Percentiles rank a stretch among this genome's conserved stretches.
These are phyloP conservation scores for Dendrocincla fuliginosa DNA, from an alignment of 2,797 vertebrate genomes.

Conservation along the genomic window DNA sequence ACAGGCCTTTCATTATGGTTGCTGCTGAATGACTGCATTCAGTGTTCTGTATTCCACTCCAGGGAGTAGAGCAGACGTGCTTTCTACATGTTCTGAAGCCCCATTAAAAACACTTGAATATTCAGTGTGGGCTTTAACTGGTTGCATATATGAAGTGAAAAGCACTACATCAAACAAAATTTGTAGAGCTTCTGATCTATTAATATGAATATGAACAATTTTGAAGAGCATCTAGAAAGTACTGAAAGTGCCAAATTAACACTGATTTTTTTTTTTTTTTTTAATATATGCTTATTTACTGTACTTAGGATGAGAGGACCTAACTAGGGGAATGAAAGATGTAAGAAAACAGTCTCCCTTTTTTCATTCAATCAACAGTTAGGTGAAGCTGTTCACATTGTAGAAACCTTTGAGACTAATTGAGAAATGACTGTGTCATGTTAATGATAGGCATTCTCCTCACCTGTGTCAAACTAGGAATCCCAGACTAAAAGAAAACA, in stretches of 20 bases:
- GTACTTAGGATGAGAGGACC: not conserved
- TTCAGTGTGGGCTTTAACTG: not conserved
- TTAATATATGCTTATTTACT: not conserved
- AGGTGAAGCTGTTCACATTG: not conserved
- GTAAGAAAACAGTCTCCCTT: not conserved
- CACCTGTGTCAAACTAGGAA: not conserved
- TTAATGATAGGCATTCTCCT: not conserved
- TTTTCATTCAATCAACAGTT: not conserved
- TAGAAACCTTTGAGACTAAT: not conserved
- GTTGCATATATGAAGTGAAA: not conserved
- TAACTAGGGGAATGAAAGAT: not conserved
- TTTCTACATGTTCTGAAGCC: not conserved
- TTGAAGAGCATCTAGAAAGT: not conserved
- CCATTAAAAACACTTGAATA: constrained; percentile 3
- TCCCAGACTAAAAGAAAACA: not conserved
- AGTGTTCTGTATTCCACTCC: not conserved
- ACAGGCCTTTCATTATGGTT: not conserved
- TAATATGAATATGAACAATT: not conserved
- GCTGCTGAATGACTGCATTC: constrained; percentile 33
- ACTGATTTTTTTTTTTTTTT: not conserved
- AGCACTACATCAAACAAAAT: not conserved
- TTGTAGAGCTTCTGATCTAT: not conserved
- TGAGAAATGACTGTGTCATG: not conserved
- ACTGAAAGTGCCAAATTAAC: not conserved
- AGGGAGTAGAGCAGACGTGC: not conserved